These are phyloP conservation scores for Sminthurides aquaticus DNA, from an alignment of 2,888 invertebrate genomes.

Conservation along the genomic window DNA sequence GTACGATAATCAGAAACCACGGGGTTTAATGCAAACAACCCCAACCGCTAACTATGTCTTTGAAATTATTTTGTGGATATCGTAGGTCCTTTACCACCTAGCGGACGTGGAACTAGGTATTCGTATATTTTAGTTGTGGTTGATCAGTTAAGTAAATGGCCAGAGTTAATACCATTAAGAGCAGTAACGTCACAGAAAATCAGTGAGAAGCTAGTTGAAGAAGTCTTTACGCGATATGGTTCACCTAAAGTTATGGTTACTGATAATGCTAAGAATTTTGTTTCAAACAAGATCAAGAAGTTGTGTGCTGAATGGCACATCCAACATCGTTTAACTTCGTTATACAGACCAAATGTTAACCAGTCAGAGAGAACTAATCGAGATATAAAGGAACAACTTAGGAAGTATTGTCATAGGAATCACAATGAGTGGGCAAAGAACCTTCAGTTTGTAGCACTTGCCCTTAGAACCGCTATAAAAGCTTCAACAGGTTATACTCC, in stretches of 20 bases:
- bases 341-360: conserved; percentile 28
- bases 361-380: conserved; percentile 27
- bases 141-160: too few species aligned
- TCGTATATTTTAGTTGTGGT: too few species aligned
- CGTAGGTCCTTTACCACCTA: too few species aligned
- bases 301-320: conserved; percentile 28
- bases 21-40: too few species aligned
- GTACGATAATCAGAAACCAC: too few species aligned
- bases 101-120: too few species aligned
- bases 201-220: too few species aligned
- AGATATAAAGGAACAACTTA: conserved; percentile 23
- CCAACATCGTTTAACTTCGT: conserved; percentile 14
- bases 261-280: conserved; percentile 32
- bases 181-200: too few species aligned
- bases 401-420: conserved; percentile 10
- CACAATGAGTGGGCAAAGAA: conserved; percentile 21
- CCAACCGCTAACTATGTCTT: too few species aligned
- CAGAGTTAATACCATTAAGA: too few species aligned
- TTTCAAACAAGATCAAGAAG: conserved; percentile 16
- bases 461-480: conserved; percentile 21
- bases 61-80: too few species aligned
- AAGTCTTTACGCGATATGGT: too few species aligned
- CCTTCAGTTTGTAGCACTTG: conserved; percentile 23
- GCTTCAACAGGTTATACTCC: conserved; percentile 17
- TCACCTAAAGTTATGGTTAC: conserved; percentile 23